These are phyloP conservation scores for Melieria crassipennis DNA, from an alignment of 2,888 invertebrate genomes.

Conservation along the genomic window DNA sequence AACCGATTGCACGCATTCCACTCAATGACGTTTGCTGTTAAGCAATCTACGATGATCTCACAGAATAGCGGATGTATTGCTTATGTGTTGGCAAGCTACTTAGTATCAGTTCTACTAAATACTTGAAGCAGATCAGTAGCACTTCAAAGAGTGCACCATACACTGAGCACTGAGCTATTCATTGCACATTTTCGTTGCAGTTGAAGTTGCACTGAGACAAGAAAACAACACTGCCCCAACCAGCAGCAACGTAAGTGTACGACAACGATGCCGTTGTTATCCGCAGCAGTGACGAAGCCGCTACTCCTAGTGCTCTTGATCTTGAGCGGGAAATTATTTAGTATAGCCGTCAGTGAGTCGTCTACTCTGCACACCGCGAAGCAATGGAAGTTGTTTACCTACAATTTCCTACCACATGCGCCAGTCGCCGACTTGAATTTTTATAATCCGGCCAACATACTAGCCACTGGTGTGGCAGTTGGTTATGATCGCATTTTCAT, in stretches of 20 bases:
- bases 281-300: neutral
- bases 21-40: no score
- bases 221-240: neutral
- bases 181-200: no score
- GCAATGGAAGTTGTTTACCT: constrained; percentile 77
- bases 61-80: no score
- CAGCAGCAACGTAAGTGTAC: neutral
- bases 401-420: constrained; percentile 73
- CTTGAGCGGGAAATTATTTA: neutral
- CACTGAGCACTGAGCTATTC: no score
- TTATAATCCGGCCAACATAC: constrained; percentile 74
- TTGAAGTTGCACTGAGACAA: no score
- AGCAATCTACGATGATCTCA: no score
- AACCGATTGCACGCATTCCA: no score
- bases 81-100: no score
- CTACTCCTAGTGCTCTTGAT: constrained; percentile 12
- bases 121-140: no score
- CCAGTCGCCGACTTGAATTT: constrained; percentile 69
- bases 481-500: constrained; percentile 78
- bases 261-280: constrained; percentile 12
- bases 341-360: constrained; percentile 37
- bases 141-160: no score
- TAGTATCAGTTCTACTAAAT: no score
- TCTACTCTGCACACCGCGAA: constrained; percentile 70
- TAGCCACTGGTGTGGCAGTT: constrained; percentile 81